Conservation (phyloP, 2,113 vertebrate species). For the Micronycteris hirsuta region DNA sequence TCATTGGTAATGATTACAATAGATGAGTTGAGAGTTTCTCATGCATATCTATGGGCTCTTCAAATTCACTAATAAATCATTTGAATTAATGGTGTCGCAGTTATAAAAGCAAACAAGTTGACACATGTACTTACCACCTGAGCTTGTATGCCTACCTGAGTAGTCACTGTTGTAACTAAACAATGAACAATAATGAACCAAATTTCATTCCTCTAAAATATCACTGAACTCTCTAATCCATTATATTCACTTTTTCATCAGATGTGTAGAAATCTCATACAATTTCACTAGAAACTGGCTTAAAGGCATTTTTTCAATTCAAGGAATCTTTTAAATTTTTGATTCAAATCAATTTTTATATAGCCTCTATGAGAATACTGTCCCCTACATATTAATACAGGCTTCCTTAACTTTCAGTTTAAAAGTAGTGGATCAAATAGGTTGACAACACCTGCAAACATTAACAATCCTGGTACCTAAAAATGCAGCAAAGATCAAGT, state of each 20-base stretch:
- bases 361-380: neutral
- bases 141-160: neutral
- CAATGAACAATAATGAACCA: constrained; percentile 17
- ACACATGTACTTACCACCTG: neutral
- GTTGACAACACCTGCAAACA: neutral
- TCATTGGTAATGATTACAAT: neutral
- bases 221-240: constrained; percentile 14
- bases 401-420: neutral
- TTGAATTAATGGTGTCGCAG: neutral
- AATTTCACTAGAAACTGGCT: neutral
- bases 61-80: neutral
- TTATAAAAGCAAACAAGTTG: constrained; percentile 10
- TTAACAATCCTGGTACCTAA: constrained; percentile 1
- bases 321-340: neutral
- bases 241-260: constrained; percentile 14
- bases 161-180: constrained; percentile 4
- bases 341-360: neutral
- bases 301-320: constrained; percentile 29
- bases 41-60: neutral
- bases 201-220: constrained; percentile 19
- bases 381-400: constrained; percentile 11
- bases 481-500: constrained; percentile 23
- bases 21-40: neutral
- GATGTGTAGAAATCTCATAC: neutral
- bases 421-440: constrained; percentile 10